Percentiles rank a stretch among this genome's conserved stretches.
These are phyloP conservation scores for Triops cancriformis DNA, from an alignment of 1,140 invertebrate genomes.

Conservation along the genomic window DNA sequence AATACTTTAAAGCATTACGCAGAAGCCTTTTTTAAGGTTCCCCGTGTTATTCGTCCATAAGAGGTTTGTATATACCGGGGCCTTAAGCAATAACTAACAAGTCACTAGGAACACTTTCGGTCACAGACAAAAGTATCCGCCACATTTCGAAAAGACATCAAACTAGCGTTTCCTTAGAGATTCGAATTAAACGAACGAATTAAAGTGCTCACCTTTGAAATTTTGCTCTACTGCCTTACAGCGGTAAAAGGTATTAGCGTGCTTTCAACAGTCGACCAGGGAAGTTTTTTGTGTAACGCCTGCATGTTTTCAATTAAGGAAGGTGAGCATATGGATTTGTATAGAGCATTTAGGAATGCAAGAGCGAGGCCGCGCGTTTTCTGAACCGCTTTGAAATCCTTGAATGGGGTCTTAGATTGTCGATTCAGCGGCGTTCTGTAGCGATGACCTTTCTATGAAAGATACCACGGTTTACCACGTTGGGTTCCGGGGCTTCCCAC, in stretches of 20 bases:
- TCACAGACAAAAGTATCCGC: no score
- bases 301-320: constrained; percentile 4
- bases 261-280: not conserved
- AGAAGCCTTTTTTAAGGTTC: no score
- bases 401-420: constrained; percentile 5
- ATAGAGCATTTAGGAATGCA: not conserved
- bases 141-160: no score
- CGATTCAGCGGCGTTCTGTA: constrained; percentile 8
- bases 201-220: no score
- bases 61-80: no score
- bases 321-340: not conserved
- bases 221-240: no score
- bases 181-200: no score
- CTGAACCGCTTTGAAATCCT: not conserved
- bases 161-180: no score
- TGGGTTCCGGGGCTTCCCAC: not conserved
- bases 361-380: not conserved
- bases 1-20: no score
- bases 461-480: not conserved
- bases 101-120: no score
- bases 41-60: no score
- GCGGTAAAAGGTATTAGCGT: not conserved
- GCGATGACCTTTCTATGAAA: constrained; percentile 9
- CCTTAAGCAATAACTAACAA: no score
- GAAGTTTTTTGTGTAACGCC: not conserved